Base-by-base conservation (phyloP, 2,888 invertebrate species). In the Cephus runcator region DNA sequence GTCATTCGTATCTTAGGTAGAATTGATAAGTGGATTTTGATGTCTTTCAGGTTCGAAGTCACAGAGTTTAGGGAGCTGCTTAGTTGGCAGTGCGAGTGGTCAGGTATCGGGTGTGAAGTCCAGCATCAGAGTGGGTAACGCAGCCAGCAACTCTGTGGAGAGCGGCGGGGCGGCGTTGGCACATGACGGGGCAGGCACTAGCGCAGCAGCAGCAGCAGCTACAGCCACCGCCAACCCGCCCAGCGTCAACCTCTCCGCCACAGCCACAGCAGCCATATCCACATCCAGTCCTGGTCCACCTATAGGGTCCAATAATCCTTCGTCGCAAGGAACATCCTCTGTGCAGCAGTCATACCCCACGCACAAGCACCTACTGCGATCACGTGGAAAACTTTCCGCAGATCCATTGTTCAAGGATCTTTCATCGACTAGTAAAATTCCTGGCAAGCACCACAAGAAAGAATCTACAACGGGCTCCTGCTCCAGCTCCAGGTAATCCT, bases 391-490 rank as follows among this genome's bases (percentile, higher is more conserved):
- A 83, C 83, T 90, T 73, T 82, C 87, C 36, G 85, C 83, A 76
- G 91, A 91, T 73, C 90, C 88, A 71, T 80, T 86, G 76, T 56
- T 56, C 3, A 91, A 91, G 82, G 90, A 91, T 30, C 80, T 85
- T 31, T 69, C 82, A 75, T 30, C 77, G 35, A 69, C 79, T 34
- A 83, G 81, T 93, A 89, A 88, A 79, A 79, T 86, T 76, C 82
- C 87, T 36, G 85, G 88, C 40, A 91, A 91, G 77, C 89, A 91
- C 83, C 89, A 91, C 83, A 91, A 91, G 76, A 91, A 91, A 84
- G 91, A 91, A 73, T 82, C 87, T 77, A 79, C 80, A n/a, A 85
- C 95, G 94, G 94, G 95, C 92, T 93, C 94, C 89, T 94, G 94
- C 92, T 93, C 94, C 81, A 94, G 94, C 87, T 93, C 93, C 89